Base-by-base conservation (phyloP, 2,113 vertebrate genomes). In the Leuciscus idus region DNA sequence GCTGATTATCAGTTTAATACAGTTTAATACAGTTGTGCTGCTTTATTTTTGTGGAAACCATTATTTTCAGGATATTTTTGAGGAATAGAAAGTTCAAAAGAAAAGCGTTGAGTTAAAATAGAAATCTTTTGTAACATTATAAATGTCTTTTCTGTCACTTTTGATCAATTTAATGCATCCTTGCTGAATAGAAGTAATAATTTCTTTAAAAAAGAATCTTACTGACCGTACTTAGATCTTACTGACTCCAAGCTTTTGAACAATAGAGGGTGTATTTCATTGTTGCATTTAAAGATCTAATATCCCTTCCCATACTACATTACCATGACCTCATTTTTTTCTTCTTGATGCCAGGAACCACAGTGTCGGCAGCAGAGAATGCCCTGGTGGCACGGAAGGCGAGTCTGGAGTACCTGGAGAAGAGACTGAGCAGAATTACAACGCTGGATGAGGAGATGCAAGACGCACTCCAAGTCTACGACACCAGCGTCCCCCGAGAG, bases 401-500 rank as follows among this genome's bases (percentile, higher is more conserved):
- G 73, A 98, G 97, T 89, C 90, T 99, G 83, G 85, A 89, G 17
- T 99, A 97, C 86, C 92, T 99, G 81, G 89, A 87, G 39, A 93
- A 94, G 88, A 96, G 93, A 80, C 93, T 99, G 77, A 94, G 94
- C 87, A 92, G 90, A 26, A 85, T 96, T 83, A 93, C 94, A 2
- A 86, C 91, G 74, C 90, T 97, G 88, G 95, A 96, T 52, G 94
- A 96, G 76, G 90, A 92, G 90, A 94, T 95, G 89, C 95, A 93
- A 91, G 95, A 93, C 0, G 94, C 97, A 28, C 91, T 99, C 4
- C 94, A 93, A 79, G 96, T 98, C 83, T 99, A 99, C 64, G 95
- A 98, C 88, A 94, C 91, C 91, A 90, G 89, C 66, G 92, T 95
- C 70, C 85, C 90, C 13, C 93, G 93, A 66, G 94, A 98, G 86